These are phyloP conservation scores for Cenopis cana DNA, from an alignment of 2,888 invertebrate species.

Conservation along the genomic window DNA sequence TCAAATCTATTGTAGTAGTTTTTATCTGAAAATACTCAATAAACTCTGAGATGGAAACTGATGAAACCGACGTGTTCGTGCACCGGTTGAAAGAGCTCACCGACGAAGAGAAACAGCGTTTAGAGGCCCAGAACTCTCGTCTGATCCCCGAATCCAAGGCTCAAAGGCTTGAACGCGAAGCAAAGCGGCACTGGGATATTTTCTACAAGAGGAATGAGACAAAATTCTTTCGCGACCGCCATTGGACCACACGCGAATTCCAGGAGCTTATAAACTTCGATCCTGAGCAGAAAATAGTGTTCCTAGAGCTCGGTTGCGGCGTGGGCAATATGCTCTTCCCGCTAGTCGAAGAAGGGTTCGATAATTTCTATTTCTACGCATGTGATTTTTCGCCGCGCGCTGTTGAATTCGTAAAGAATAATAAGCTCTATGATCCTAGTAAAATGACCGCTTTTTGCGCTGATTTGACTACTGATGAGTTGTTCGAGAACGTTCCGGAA, in stretches of 20 bases:
- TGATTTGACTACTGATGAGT: slow-evolving; percentile 90
- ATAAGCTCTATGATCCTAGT: slow-evolving; percentile 87
- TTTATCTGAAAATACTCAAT: neutral
- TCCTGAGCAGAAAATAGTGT: slow-evolving; percentile 83
- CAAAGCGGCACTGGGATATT: slow-evolving; percentile 96
- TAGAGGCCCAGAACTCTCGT: slow-evolving; percentile 87
- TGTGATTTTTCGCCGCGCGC: slow-evolving; percentile 98
- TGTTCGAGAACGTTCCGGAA: slow-evolving; percentile 83
- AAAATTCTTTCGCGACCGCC: slow-evolving; percentile 97
- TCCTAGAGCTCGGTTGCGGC: slow-evolving; percentile 97
- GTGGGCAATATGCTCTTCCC: slow-evolving; percentile 99
- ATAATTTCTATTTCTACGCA: slow-evolving; percentile 89
- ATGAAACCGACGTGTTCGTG: slow-evolving; percentile 67
- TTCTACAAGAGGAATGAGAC: slow-evolving; percentile 98
- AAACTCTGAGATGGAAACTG: slow-evolving; percentile 66
- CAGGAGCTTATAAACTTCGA: slow-evolving; percentile 88
- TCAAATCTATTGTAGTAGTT: neutral
- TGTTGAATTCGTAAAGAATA: slow-evolving; percentile 91
- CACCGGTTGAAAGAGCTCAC: slow-evolving; percentile 83
- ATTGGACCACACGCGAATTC: slow-evolving; percentile 99
- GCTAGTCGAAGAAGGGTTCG: slow-evolving; percentile 90
- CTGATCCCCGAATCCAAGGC: slow-evolving; percentile 89
- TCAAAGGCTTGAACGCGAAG: slow-evolving; percentile 90
- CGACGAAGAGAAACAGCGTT: slow-evolving; percentile 85
- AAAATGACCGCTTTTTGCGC: slow-evolving; percentile 92